Conservation (phyloP, 1,140 invertebrate genomes). For the Ips nitidus region DNA sequence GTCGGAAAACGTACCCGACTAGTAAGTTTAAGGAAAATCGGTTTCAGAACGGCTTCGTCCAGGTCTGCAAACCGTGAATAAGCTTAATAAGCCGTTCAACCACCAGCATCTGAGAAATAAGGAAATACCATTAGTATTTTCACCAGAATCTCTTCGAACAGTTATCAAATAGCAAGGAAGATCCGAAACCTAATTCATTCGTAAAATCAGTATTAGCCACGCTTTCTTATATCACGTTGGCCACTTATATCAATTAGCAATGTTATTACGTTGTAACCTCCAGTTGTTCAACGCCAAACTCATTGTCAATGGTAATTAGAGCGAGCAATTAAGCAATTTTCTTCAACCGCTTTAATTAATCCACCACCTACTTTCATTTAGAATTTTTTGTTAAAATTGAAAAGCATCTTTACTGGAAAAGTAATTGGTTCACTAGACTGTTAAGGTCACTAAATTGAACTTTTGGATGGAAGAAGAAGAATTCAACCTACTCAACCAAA, state of each 20-base stretch:
- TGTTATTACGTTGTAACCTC: neutral
- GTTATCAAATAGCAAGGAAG: too few relatives aligned
- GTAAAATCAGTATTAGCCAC: too few relatives aligned
- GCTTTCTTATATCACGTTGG: neutral
- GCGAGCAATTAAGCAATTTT: constrained; percentile 20
- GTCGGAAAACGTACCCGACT: neutral
- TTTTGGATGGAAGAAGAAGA: too few relatives aligned
- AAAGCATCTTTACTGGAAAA: neutral
- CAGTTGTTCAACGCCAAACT: neutral
- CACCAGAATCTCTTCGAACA: too few relatives aligned
- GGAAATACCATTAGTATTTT: neutral
- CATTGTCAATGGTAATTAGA: constrained; percentile 21
- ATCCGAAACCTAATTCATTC: too few relatives aligned
- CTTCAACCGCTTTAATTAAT: constrained; percentile 7
- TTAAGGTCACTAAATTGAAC: too few relatives aligned
- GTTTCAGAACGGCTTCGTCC: neutral
- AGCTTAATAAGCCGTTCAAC: neutral
- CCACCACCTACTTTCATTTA: constrained; percentile 24
- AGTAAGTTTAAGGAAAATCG: neutral
- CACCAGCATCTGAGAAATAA: constrained; percentile 8
- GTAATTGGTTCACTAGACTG: too few relatives aligned
- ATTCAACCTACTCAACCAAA: too few relatives aligned
- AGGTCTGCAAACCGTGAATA: neutral
- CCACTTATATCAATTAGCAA: neutral
- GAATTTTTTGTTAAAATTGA: constrained; percentile 1